Evolutionary conservation across 2,888 invertebrate genomes (phyloP), one percentile per base, ranked within the genome.

Genomic region (Alitta virens): DNA sequence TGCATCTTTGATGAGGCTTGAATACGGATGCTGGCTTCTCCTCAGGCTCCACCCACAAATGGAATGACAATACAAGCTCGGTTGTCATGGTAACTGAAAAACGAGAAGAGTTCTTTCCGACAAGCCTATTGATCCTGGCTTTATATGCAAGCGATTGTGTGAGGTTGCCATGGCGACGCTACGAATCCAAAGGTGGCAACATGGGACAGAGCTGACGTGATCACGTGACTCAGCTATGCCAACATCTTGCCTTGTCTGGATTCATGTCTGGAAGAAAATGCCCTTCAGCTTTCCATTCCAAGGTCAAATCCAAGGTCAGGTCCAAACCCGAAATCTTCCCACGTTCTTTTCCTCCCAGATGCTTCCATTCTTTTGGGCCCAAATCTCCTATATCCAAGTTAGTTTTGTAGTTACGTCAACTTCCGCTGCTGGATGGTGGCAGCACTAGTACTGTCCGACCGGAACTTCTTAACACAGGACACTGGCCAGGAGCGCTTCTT

Each of bases 181-280:
- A 56, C 61, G 63, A 65, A 66, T 71, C 75, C 72, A 76, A 71
- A 74, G 70, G 74, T 78, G 78, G 78, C 78, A 75, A 69, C 71
- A 77, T 76, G 79, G 73, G 76, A 78, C 80, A 79, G 72, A 76
- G 80, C 81, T 81, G 81, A 80, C 63, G 54, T 46, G 21, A n/a
- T 33, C 27, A 57, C 42, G 40, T 52, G 50, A 66, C 70, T 81
- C 81, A 80, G 80, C 80, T 80, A 80, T 81, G 81, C 80, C 81
- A 81, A 81, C 81, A 81, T 81, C 80, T 80, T 80, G 81, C 80
- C 81, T 81, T 66, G 73, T 77, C 75, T 74, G 74, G 71, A 67
- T 67, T 69, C 75, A 72, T 49, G 54, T 57, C 49, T 49, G 42
- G 33, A 24, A 52, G n/a, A 25, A 18, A 25, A 24, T 16, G 16